Percentiles rank a stretch among this genome's conserved stretches.
Evolutionary conservation across 2,888 invertebrate genomes (phyloP).

Genomic region (Neoaliturus tenellus): DNA sequence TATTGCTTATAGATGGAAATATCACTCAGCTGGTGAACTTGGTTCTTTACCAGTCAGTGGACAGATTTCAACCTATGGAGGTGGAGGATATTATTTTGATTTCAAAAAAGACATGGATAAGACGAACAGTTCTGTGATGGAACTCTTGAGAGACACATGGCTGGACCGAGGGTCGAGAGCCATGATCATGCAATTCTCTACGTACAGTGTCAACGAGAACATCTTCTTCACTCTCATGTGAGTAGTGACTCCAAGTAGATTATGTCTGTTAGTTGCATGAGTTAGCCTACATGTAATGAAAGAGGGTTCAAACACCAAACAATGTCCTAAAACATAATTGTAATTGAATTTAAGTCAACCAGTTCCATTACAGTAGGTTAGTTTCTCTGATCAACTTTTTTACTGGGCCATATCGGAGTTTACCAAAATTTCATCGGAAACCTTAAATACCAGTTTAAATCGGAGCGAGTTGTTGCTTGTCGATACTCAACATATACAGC

Average conservation of each 20-base stretch:
- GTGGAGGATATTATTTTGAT: conserved; percentile 77
- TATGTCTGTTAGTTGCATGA: too few species aligned
- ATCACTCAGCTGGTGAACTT: neutral
- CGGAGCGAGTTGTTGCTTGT: too few species aligned
- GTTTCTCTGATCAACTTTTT: too few species aligned
- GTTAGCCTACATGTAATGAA: too few species aligned
- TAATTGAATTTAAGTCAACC: too few species aligned
- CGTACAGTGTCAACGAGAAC: conserved; percentile 85
- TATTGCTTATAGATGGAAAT: conserved; percentile 33
- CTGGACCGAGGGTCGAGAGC: conserved; percentile 80
- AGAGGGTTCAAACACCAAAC: too few species aligned
- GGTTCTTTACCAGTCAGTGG: conserved; percentile 70
- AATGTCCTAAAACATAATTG: too few species aligned
- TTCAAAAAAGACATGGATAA: conserved; percentile 72
- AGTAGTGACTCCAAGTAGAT: conserved; percentile 66
- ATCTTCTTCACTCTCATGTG: conserved; percentile 75
- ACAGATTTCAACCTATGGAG: conserved; percentile 74
- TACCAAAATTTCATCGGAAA: too few species aligned
- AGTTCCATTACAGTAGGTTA: too few species aligned
- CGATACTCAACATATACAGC: too few species aligned
- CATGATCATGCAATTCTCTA: conserved; percentile 81
- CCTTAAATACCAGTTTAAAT: too few species aligned
- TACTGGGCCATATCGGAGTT: too few species aligned
- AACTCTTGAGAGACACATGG: conserved; percentile 78
- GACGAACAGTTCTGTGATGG: conserved; percentile 72